These are phyloP conservation scores for Dascyllus trimaculatus DNA, from an alignment of 2,113 vertebrate genomes.

Conservation along the genomic window DNA sequence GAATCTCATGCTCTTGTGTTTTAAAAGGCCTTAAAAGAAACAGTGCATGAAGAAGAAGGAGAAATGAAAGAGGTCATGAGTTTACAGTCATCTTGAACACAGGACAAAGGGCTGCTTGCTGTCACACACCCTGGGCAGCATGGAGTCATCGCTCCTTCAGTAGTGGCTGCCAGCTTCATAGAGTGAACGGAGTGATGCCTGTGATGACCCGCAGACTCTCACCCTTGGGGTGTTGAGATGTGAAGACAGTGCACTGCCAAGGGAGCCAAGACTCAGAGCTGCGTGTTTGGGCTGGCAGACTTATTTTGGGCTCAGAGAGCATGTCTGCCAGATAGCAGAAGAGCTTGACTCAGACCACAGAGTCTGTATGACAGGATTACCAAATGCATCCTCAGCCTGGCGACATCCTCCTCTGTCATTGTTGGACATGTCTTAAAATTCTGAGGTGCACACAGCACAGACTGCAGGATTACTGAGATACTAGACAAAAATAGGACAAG, in stretches of 20 bases:
- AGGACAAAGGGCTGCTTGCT: slow-evolving; percentile 6
- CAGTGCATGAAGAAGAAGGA: background rate
- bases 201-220: slow-evolving; percentile 29
- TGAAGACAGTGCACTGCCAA: slow-evolving; percentile 15
- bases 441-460: background rate
- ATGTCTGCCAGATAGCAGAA: slow-evolving; percentile 18
- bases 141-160: slow-evolving; percentile 28
- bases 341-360: slow-evolving; percentile 28
- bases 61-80: too few relatives aligned
- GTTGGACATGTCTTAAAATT: background rate
- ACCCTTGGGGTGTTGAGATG: slow-evolving; percentile 13
- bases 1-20: background rate
- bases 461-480: background rate
- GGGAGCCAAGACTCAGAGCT: slow-evolving; percentile 59
- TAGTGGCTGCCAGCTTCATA: slow-evolving; percentile 21
- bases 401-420: slow-evolving; percentile 1
- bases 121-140: slow-evolving; percentile 22
- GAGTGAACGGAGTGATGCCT: background rate
- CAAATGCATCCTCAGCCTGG: slow-evolving; percentile 1
- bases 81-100: slow-evolving; percentile 21
- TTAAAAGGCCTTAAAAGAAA: background rate
- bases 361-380: slow-evolving; percentile 26
- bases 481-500: too few relatives aligned
- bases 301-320: slow-evolving; percentile 43
- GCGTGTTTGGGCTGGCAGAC: slow-evolving; percentile 41